A percentile compares a stretch with the other conserved stretches of the same genome.
phyloP scores from a whole-genome alignment of 2,888 invertebrate genomes.

The Orgyia antiqua region DNA sequence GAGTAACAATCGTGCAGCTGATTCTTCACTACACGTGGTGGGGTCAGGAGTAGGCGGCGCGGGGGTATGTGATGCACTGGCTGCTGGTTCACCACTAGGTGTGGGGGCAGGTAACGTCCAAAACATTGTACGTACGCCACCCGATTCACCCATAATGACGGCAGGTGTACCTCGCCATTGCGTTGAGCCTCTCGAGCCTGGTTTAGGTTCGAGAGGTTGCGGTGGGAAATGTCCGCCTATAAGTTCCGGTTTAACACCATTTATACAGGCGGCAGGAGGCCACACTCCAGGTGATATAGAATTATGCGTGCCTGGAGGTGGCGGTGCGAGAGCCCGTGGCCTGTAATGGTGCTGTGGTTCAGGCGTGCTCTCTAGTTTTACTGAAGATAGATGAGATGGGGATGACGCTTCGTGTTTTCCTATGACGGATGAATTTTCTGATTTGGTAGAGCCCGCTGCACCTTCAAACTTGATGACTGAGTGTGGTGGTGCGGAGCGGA shows the following conservation, averaged over 20 bases:
- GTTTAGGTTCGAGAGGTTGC: conserved; percentile 60
- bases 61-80: conserved; percentile 74
- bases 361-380: conserved; percentile 58
- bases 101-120: conserved; percentile 80
- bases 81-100: conserved; percentile 70
- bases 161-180: conserved; percentile 86
- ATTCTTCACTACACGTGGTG: conserved; percentile 77
- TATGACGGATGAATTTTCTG: conserved; percentile 45
- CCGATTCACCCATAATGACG: conserved; percentile 95
- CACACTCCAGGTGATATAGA: conserved; percentile 65
- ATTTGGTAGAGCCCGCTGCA: conserved; percentile 47
- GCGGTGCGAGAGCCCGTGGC: conserved; percentile 59
- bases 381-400: conserved; percentile 60
- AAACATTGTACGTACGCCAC: conserved; percentile 87
- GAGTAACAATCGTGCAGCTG: conserved; percentile 83
- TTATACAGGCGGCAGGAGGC: conserved; percentile 82
- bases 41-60: conserved; percentile 76
- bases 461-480: conserved; percentile 81
- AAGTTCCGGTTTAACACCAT: conserved; percentile 90
- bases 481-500: conserved; percentile 76
- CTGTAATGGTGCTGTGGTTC: conserved; percentile 57
- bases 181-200: conserved; percentile 52
- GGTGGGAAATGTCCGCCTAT: conserved; percentile 81
- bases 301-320: conserved; percentile 60
- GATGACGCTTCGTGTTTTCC: conserved; percentile 50